Evolutionary conservation across 2,797 vertebrate species (phyloP), one percentile per base, ranked within the genome.

Genomic region (Muscicapa striata): DNA sequence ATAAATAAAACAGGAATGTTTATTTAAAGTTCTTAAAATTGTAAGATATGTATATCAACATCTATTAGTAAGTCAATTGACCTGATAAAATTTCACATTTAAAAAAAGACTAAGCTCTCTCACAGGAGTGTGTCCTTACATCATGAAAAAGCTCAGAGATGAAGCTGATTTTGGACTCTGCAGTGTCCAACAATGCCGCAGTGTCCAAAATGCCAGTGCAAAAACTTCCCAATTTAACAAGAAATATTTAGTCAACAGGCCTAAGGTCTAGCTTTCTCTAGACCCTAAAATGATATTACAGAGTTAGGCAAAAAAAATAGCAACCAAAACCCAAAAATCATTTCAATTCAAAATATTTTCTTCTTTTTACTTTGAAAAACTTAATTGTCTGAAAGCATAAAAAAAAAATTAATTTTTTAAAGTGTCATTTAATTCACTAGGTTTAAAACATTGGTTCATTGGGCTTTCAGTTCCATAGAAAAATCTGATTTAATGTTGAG

Each of bases 11-110:
- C 38, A 24, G 1, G 9, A 84, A 81, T 38, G 32, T 78, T 84
- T 73, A 87, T n/a, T 61, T 55, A 54, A 89, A 87, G 30, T 94
- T 93, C 36, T 85, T 86, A 43, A 80, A 95, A 90, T 95, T 76
- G 62, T 74, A 92, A 69, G 5, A 49, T 22, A 13, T 3, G 3
- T 41, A 21, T 81, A 84, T 92, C 23, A 73, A 7, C 10, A 73
- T 59, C 4, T 2, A 9, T 83, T 67, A 46, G 1, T 55, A 62
- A 62, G 7, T 52, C 41, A 70, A 51, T 30, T 84, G 15, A 40
- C 6, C 64, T 59, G 16, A 29, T 63, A 70, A 34, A 3, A 63
- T 66, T 80, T 69, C 24, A 13, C 17, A 8, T 67, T 70, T 67
- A 82, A 57, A 54, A 54, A 64, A 70, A 79, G 46, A 72, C 11